A percentile compares a stretch with the other conserved stretches of the same genome.
Evolutionary conservation across 2,797 vertebrate genomes (phyloP).

Genomic region (Neomorphus geoffroyi): DNA sequence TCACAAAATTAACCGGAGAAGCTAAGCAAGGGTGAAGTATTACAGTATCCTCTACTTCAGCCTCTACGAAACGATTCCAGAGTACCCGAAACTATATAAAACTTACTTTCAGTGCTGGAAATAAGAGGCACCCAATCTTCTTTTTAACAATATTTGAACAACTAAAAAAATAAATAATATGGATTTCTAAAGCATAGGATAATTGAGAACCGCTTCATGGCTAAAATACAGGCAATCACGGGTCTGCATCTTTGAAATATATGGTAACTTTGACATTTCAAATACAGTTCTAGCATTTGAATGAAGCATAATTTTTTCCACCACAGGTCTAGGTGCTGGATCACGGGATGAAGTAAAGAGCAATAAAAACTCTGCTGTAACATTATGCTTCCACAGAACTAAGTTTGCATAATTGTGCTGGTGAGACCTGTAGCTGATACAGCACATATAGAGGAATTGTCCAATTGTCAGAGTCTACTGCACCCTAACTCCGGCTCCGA

Average conservation of each 20-base stretch:
- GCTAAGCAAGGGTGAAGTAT: background rate
- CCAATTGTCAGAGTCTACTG: background rate
- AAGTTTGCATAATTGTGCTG: background rate
- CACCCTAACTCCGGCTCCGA: background rate
- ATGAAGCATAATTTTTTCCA: background rate
- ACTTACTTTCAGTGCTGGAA: background rate
- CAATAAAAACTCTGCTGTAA: background rate
- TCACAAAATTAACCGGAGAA: slow-evolving; percentile 13
- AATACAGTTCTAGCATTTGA: background rate
- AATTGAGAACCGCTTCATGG: background rate
- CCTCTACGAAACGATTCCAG: background rate
- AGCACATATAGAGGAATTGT: background rate
- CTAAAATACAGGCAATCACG: background rate
- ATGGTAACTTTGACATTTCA: background rate
- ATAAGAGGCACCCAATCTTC: background rate
- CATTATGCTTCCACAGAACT: background rate
- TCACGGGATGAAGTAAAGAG: background rate
- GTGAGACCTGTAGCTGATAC: background rate
- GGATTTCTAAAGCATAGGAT: background rate
- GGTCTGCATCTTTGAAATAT: background rate
- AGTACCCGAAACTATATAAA: background rate
- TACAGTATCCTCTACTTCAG: background rate
- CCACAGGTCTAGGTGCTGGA: background rate
- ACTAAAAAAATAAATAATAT: background rate
- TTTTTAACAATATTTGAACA: background rate